Conservation (phyloP, 2,888 invertebrate genomes). For the Agrilus biguttatus region DNA sequence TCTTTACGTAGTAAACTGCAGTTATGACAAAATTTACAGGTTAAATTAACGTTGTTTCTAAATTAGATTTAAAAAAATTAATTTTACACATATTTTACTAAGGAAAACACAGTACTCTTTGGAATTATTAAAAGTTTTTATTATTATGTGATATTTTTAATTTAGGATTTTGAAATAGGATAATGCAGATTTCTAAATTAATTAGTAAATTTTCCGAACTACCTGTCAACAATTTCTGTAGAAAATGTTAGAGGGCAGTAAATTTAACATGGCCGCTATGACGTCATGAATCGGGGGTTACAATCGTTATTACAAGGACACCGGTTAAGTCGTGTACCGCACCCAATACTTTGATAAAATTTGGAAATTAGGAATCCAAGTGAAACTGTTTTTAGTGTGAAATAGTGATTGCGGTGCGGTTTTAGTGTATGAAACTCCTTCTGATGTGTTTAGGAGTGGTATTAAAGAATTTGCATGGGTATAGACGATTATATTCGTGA, state of each 20-base stretch:
- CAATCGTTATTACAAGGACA: conserved; percentile 26
- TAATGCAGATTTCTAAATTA: no score
- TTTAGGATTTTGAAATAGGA: no score
- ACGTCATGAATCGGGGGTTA: conserved; percentile 16
- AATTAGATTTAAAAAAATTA: no score
- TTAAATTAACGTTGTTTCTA: no score
- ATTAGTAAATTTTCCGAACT: no score
- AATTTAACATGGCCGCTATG: conserved; percentile 6
- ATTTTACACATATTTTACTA: no score
- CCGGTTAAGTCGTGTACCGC: conserved; percentile 24
- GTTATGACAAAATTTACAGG: no score
- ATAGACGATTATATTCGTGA: conserved; percentile 29
- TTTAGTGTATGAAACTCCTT: conserved; percentile 18
- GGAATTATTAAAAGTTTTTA: no score
- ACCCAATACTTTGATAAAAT: conserved; percentile 16
- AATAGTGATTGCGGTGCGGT: conserved; percentile 19
- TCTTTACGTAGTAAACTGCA: no score
- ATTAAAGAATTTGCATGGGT: conserved; percentile 28
- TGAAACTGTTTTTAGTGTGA: conserved; percentile 16
- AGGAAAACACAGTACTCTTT: no score
- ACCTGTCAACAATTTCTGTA: no score
- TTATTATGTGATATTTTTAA: no score
- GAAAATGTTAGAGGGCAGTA: not conserved
- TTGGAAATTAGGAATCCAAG: conserved; percentile 11
- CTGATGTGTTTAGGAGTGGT: conserved; percentile 25